Evolutionary conservation across 2,888 invertebrate genomes (phyloP), one percentile per base, ranked within the genome.

Genomic region (Yponomeuta malinellus): DNA sequence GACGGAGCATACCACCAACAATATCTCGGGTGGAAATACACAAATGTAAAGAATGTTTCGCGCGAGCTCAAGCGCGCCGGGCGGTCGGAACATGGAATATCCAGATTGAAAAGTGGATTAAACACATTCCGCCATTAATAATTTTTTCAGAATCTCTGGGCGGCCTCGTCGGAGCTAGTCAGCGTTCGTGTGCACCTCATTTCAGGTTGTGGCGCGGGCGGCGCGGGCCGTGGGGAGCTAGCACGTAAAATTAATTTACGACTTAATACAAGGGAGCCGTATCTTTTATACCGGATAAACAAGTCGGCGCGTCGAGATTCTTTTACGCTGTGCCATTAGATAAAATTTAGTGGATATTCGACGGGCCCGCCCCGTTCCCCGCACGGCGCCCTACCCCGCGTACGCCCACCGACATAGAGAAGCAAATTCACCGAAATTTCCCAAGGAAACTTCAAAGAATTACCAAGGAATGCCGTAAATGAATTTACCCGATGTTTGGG

Each of bases 191-290:
- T 79, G 81, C 79, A 81, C 78, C 81, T 86, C 83, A 83, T 85
- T 85, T 83, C 79, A 73, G 78, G 74, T 75, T 72, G 72, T 73
- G 69, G 69, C 33, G 37, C 10, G 63, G 9, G 69, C 2, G 29
- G 43, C 10, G 70, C 15, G 70, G 48, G 33, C 43, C 8, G 70
- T 37, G 69, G 33, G 69, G 63, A 8, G 69, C 9, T 37, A 48
- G 52, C 31, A 83, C 81, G 79, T 76, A 78, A 83, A 86, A 88
- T 87, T 86, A 87, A 88, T 88, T 87, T 86, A 86, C 81, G 83
- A 81, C 82, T 83, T 84, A 84, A 88, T 86, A 84, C 81, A 83
- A 81, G 75, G 78, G 76, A 75, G 75, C 74, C 77, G 75, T 73
- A 71, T 77, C 77, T 79, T 78, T 80, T 80, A 81, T 81, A 80